Percentiles rank a stretch among this genome's conserved stretches.
phyloP scores from a whole-genome alignment of 2,888 invertebrate species.

The Pheosia gnoma region DNA sequence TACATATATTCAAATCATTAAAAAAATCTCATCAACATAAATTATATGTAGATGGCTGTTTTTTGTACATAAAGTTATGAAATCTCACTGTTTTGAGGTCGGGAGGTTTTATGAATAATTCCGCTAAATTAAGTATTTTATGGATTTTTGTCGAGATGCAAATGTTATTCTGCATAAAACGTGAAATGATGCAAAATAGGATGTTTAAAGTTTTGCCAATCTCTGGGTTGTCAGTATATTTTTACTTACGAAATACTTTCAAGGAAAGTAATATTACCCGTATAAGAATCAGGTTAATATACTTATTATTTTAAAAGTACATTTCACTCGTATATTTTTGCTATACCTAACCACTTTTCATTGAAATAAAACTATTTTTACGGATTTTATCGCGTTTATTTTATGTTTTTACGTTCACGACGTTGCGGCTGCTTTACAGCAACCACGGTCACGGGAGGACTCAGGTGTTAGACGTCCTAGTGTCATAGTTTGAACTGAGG shows the following conservation, averaged over 20 bases:
- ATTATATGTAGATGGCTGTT: conserved; percentile 11
- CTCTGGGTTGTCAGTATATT: conserved; percentile 1
- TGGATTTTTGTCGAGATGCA: conserved; percentile 20
- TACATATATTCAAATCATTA: not conserved
- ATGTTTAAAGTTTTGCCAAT: conserved; percentile 11
- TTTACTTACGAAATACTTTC: not conserved
- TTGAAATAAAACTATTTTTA: no score
- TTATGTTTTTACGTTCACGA: no score
- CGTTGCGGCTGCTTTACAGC: no score
- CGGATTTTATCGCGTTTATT: no score
- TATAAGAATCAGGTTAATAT: no score
- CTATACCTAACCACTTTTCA: no score
- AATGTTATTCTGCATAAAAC: conserved; percentile 20
- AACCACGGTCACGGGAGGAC: no score
- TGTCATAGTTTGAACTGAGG: no score
- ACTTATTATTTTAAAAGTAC: no score
- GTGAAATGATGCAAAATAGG: conserved; percentile 23
- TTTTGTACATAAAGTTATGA: conserved; percentile 28
- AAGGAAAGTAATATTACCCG: no score
- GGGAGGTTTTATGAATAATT: conserved; percentile 25
- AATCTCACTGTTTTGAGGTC: conserved; percentile 15
- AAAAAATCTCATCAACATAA: conserved; percentile 11
- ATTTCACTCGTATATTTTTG: no score
- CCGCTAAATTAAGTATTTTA: conserved; percentile 23
- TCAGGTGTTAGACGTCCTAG: no score